phyloP scores from a whole-genome alignment of 2,113 vertebrate genomes.

The Chrysemys picta region DNA sequence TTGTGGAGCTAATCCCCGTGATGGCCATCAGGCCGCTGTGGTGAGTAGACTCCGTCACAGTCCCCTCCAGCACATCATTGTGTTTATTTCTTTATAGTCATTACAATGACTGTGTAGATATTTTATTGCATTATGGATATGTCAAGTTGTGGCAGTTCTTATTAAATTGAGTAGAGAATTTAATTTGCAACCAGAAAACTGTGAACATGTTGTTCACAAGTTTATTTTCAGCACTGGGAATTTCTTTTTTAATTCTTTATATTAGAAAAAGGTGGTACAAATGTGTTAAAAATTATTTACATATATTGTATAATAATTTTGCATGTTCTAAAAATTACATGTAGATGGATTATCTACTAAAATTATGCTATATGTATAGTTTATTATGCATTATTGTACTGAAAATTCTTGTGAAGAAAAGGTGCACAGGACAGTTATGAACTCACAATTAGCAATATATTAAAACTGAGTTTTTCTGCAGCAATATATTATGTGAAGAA shows the following conservation, averaged over 20 bases:
- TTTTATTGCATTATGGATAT: slow-evolving; percentile 50
- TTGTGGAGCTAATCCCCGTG: too few relatives aligned
- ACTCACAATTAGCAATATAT: slow-evolving; percentile 24
- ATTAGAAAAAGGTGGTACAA: slow-evolving; percentile 17
- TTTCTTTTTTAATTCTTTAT: slow-evolving; percentile 64
- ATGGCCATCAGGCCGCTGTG: too few relatives aligned
- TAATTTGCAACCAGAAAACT: slow-evolving; percentile 72
- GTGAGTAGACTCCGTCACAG: too few relatives aligned
- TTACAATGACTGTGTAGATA: slow-evolving; percentile 23
- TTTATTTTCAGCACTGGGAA: slow-evolving; percentile 50
- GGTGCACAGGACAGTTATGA: neutral
- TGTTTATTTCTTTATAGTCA: slow-evolving; percentile 40
- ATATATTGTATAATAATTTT: neutral
- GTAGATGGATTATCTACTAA: slow-evolving; percentile 3
- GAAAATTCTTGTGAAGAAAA: neutral
- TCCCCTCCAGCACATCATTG: neutral
- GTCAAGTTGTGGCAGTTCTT: slow-evolving; percentile 49
- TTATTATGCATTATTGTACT: slow-evolving; percentile 37
- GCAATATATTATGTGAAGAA: neutral
- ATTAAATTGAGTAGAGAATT: slow-evolving; percentile 61
- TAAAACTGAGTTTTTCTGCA: slow-evolving; percentile 34
- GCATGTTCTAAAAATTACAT: slow-evolving; percentile 45
- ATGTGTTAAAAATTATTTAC: slow-evolving; percentile 35
- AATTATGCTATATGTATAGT: slow-evolving; percentile 14
- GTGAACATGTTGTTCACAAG: slow-evolving; percentile 59